Conservation (phyloP, 35 echinoderm and acorn worm species). For the Stichopus chloronotus region DNA sequence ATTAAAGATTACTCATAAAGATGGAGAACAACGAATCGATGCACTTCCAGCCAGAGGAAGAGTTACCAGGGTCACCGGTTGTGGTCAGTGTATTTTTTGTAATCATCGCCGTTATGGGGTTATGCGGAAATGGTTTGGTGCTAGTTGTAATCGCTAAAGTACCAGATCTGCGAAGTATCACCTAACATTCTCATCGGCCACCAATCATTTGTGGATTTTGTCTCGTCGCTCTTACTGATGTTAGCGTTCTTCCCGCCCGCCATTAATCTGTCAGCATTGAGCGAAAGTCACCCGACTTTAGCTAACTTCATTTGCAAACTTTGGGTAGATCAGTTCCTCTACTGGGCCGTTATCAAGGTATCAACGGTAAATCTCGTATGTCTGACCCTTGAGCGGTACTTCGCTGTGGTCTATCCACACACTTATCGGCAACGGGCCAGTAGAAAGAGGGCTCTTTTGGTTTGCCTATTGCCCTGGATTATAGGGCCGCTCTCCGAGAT, state of each 20-base stretch:
- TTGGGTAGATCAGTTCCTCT: conserved; percentile 17
- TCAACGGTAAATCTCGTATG: conserved; percentile 54
- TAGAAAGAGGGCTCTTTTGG: background rate
- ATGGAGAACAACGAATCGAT: background rate
- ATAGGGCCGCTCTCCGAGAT: conserved; percentile 41
- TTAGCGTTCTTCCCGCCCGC: conserved; percentile 9
- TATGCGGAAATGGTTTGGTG: conserved; percentile 56
- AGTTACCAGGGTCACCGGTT: background rate
- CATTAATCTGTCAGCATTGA: conserved; percentile 2
- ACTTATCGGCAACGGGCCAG: conserved; percentile 46
- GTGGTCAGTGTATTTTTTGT: conserved; percentile 49
- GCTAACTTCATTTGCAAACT: conserved; percentile 47
- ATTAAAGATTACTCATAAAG: no score
- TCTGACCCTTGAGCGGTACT: conserved; percentile 53
- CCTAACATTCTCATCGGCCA: conserved; percentile 57
- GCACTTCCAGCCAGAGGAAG: conserved; percentile 10
- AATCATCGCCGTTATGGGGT: conserved; percentile 43
- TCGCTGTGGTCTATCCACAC: conserved; percentile 55
- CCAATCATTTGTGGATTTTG: conserved; percentile 59
- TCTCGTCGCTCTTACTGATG: conserved; percentile 20
- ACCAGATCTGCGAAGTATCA: conserved; percentile 46
- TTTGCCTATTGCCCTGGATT: conserved; percentile 32
- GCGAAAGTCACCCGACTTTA: background rate
- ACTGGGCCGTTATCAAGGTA: conserved; percentile 45
- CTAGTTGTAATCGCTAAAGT: conserved; percentile 44